Percentiles rank a stretch among this genome's conserved stretches.
These are phyloP conservation scores for Eretmocerus hayati DNA, from an alignment of 2,888 invertebrate species.

Conservation along the genomic window DNA sequence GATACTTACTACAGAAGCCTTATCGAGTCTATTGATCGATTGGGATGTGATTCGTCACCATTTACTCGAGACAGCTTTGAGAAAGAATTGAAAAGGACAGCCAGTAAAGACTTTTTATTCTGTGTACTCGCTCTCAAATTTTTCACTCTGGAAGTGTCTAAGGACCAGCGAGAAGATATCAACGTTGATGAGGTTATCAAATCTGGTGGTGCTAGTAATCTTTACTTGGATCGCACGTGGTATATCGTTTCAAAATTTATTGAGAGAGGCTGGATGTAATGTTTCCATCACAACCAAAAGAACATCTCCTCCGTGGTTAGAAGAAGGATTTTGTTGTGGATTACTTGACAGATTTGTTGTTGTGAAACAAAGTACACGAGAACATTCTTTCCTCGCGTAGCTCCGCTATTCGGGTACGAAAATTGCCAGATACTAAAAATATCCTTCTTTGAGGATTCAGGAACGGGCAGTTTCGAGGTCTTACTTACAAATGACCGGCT, in stretches of 20 bases:
- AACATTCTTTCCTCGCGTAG: too few relatives aligned
- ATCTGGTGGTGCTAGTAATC: neutral
- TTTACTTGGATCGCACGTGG: slow-evolving; percentile 3
- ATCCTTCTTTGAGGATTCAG: too few relatives aligned
- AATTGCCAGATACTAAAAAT: too few relatives aligned
- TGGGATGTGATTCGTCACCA: slow-evolving; percentile 38
- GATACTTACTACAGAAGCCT: slow-evolving; percentile 51
- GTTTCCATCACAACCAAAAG: too few relatives aligned
- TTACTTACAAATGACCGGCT: too few relatives aligned
- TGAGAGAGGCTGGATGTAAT: slow-evolving; percentile 1
- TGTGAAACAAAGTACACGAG: too few relatives aligned
- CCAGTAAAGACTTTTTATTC: slow-evolving; percentile 30
- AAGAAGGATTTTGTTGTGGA: too few relatives aligned
- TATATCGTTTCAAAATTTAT: slow-evolving; percentile 1
- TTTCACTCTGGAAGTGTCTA: slow-evolving; percentile 3
- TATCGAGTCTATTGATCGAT: slow-evolving; percentile 43
- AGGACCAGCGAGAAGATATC: too few relatives aligned
- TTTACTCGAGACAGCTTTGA: slow-evolving; percentile 31
- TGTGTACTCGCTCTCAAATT: slow-evolving; percentile 21
- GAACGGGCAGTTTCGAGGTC: too few relatives aligned
- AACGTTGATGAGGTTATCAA: slow-evolving; percentile 23
- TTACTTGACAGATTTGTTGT: too few relatives aligned
- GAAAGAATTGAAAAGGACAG: slow-evolving; percentile 26
- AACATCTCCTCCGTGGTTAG: too few relatives aligned
- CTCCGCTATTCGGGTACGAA: too few relatives aligned